Evolutionary conservation across 2,797 vertebrate genomes (phyloP), one percentile per base, ranked within the genome.

Genomic region (Epinephelus malabaricus): DNA sequence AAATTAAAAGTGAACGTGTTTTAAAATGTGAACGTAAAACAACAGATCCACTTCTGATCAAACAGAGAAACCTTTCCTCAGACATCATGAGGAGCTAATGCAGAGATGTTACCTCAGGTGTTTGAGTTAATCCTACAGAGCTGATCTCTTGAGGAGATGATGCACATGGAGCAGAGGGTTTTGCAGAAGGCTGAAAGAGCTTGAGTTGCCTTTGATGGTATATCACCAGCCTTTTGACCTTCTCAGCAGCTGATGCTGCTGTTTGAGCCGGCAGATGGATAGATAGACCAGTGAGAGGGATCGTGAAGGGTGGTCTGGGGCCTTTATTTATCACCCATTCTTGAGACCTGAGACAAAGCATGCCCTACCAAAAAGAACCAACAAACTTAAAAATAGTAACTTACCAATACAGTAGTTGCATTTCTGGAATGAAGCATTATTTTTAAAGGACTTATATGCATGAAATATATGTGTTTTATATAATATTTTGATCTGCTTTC

Each of bases 61-160:
- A 19, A 27, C 21, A 61, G 17, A 17, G 23, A 30, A 18, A 14
- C 2, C 14, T 80, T 64, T 64, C 15, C 23, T 54, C 25, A n/a
- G 50, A 10, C 21, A 13, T 46, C 40, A 45, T 6, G 4, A 30
- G 27, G 58, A 62, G 64, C 54, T 21, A 18, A 64, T 18, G 5
- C 23, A 47, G 25, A 60, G 6, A 47, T 18, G 14, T 10, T 55
- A 54, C 62, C 69, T 43, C 40, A 17, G 40, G 46, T 40, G 47
- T 58, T 66, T 67, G 25, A 17, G 13, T 23, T 63, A 77, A 63
- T 63, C 30, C 50, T 14, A 5, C 21, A 23, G 40, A 47, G 67
- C 38, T 61, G 49, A 72, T 67, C 55, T 78, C 38, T 21, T 12
- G 3, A 15, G 62, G 15, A 45, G 25, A 67, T 65, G 9, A 51